A percentile compares a stretch with the other conserved stretches of the same genome.
Evolutionary conservation across 2,113 vertebrate species (phyloP).

Genomic region (Emydura subglobosa): DNA sequence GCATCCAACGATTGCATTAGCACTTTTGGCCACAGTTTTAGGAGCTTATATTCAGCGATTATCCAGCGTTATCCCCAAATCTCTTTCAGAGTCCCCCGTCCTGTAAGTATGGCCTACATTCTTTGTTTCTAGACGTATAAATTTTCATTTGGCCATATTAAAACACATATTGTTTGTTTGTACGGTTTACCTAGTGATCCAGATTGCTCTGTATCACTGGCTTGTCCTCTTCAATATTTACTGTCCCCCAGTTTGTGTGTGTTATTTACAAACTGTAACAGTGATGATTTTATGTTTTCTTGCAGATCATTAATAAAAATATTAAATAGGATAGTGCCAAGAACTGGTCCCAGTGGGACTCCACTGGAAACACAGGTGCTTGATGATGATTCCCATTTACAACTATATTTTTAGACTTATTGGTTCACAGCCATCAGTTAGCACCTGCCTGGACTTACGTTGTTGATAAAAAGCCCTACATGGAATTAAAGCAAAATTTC

Average conservation of each 20-base stretch:
- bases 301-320: not conserved
- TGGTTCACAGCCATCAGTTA: not conserved
- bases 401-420: not conserved
- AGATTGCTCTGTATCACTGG: not conserved
- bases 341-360: not conserved
- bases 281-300: not conserved
- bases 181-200: not conserved
- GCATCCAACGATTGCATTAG: no score
- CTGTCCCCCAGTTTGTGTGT: not conserved
- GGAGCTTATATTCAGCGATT: no score
- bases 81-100: no score
- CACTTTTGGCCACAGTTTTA: no score
- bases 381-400: not conserved
- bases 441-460: not conserved
- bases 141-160: not conserved
- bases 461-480: not conserved
- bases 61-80: no score
- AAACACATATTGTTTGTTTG: not conserved
- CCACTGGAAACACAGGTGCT: not conserved
- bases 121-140: not conserved
- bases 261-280: not conserved
- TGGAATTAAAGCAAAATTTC: not conserved
- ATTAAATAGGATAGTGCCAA: not conserved
- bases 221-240: not conserved
- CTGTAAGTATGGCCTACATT: no score